Percentiles rank a stretch among this genome's conserved stretches.
Evolutionary conservation across 2,797 vertebrate species (phyloP).

Genomic region (Rhinatrema bivittatum): DNA sequence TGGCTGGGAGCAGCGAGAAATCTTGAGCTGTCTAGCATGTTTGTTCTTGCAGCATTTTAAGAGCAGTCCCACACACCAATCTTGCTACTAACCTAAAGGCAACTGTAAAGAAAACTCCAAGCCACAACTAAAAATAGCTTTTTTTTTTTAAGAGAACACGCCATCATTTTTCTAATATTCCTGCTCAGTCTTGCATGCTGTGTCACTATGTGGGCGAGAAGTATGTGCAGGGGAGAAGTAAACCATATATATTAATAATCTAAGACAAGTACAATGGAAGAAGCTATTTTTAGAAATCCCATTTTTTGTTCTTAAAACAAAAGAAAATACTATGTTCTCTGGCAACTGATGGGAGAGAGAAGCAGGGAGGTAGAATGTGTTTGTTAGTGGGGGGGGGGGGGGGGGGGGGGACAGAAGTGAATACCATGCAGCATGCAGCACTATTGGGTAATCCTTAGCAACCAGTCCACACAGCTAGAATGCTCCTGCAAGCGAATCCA

Average conservation of each 20-base stretch:
- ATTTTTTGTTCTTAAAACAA: not conserved
- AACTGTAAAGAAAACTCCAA: not conserved
- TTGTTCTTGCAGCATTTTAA: not conserved
- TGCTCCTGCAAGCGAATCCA: too few relatives aligned
- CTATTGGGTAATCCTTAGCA: too few relatives aligned
- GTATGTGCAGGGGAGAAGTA: too few relatives aligned
- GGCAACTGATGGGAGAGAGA: too few relatives aligned
- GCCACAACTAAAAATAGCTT: not conserved
- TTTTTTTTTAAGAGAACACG: not conserved
- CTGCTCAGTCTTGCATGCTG: not conserved
- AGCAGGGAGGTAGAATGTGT: too few relatives aligned
- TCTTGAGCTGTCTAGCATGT: not conserved
- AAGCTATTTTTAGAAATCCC: not conserved
- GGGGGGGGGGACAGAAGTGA: too few relatives aligned
- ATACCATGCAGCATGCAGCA: too few relatives aligned
- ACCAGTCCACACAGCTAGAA: too few relatives aligned
- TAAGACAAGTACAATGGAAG: not conserved
- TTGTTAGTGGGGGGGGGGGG: too few relatives aligned
- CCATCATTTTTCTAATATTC: not conserved
- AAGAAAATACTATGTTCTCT: too few relatives aligned
- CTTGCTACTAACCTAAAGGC: slow-evolving; percentile 2
- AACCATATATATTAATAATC: too few relatives aligned
- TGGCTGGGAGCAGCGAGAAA: not conserved
- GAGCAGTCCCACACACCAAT: slow-evolving; percentile 1
- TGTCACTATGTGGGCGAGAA: too few relatives aligned